Percentiles rank a stretch among this genome's conserved stretches.
Conservation (phyloP, 2,113 vertebrate species). For the Aptenodytes patagonicus region DNA sequence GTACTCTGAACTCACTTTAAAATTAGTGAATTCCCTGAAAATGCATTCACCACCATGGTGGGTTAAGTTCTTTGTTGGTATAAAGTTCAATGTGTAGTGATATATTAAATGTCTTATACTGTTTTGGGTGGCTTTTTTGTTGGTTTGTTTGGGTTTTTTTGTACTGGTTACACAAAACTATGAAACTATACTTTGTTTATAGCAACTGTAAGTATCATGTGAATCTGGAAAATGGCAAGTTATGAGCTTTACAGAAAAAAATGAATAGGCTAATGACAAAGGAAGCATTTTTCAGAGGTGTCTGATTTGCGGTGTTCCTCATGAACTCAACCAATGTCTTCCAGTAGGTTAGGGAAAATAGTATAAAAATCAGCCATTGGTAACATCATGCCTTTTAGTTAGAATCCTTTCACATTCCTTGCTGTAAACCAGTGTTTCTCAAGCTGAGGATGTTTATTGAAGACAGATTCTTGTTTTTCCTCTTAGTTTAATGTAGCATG, state of each 20-base stretch:
- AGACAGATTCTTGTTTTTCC: not conserved
- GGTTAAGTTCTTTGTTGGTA: not conserved
- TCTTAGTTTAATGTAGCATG: not conserved
- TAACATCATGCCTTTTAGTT: not conserved
- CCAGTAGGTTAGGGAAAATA: not conserved
- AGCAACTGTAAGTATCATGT: not conserved
- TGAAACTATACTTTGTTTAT: not conserved
- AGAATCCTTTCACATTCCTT: not conserved
- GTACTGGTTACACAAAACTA: not conserved
- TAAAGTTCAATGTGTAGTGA: rapidly evolving
- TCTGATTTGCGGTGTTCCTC: not conserved
- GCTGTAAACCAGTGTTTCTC: not conserved
- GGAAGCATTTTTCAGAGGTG: not conserved
- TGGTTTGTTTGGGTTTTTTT: not conserved
- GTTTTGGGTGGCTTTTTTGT: not conserved
- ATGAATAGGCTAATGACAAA: not conserved
- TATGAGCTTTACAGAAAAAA: not conserved
- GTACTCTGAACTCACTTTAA: not conserved
- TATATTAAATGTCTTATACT: not conserved
- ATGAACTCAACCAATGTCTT: not conserved
- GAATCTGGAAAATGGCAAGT: not conserved
- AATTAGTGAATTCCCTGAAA: not conserved
- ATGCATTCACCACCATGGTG: rapidly evolving
- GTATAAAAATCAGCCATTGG: not conserved
- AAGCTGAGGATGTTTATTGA: not conserved